Evolutionary conservation across 64 coral and sea anemone genomes (phyloP).

Genomic region (Orbicella faveolata): DNA sequence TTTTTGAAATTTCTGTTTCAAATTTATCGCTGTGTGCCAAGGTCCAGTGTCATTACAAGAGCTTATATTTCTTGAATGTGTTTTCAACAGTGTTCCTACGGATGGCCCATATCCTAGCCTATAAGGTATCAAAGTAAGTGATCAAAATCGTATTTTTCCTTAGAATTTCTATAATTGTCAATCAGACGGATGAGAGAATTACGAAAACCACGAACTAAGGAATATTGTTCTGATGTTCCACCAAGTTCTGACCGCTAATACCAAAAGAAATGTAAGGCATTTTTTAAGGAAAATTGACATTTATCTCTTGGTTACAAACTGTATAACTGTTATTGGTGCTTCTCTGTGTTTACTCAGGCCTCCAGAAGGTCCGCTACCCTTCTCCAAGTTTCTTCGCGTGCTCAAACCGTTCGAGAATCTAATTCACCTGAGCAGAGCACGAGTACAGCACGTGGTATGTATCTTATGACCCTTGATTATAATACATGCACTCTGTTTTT

Average conservation of each 20-base stretch:
- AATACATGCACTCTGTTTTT: no score
- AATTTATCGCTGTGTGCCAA: no score
- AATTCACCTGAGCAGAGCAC: conserved; percentile 74
- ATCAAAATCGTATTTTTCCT: neutral
- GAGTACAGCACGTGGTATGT: conserved; percentile 71
- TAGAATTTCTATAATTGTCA: no score
- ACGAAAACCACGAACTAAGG: no score
- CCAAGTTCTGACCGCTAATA: no score
- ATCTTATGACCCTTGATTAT: no score
- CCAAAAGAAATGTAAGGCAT: no score
- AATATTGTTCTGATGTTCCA: neutral
- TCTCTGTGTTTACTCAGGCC: neutral
- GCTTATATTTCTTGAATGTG: neutral
- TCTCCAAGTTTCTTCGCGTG: conserved; percentile 61
- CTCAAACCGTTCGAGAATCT: conserved; percentile 59
- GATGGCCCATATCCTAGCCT: conserved; percentile 71
- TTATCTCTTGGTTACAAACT: neutral
- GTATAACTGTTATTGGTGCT: neutral
- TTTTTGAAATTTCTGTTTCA: no score
- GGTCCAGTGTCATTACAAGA: no score
- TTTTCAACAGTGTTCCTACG: conserved; percentile 72
- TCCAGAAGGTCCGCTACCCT: conserved; percentile 51
- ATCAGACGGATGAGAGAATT: no score
- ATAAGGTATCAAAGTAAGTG: conserved; percentile 55
- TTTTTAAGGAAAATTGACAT: no score